phyloP scores from a whole-genome alignment of 2,888 invertebrate species.

The Andrena haemorrhoa region DNA sequence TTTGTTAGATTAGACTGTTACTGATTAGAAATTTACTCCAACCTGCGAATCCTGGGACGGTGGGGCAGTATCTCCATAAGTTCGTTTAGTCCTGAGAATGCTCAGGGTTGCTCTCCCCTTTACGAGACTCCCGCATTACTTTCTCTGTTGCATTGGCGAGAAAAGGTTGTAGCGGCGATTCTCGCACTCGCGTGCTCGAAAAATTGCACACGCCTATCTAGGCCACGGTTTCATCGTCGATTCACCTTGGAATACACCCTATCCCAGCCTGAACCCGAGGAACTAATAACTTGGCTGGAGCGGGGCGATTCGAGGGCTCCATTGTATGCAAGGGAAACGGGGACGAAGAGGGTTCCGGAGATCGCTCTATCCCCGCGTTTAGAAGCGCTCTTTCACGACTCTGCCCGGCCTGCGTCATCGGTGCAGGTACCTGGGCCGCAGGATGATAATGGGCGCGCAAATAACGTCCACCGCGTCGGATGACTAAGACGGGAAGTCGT shows the following conservation, averaged over 20 bases:
- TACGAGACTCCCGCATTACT: no score
- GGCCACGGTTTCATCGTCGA: constrained; percentile 16
- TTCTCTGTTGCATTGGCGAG: not conserved
- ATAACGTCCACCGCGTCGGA: constrained; percentile 22
- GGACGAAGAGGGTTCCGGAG: constrained; percentile 30
- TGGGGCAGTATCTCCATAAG: no score
- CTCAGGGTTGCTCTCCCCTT: no score
- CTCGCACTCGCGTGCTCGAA: not conserved
- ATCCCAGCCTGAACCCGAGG: constrained; percentile 1
- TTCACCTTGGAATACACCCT: constrained; percentile 23
- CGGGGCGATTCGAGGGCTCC: constrained; percentile 26
- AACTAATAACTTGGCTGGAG: constrained; percentile 43
- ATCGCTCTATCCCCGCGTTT: not conserved
- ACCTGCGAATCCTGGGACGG: no score
- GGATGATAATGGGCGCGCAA: constrained; percentile 45
- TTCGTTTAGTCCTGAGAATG: no score
- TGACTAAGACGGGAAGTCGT: constrained; percentile 15
- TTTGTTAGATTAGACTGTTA: not conserved
- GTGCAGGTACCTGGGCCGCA: constrained; percentile 36
- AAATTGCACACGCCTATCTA: constrained; percentile 12
- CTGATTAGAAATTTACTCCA: no score
- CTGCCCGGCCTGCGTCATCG: constrained; percentile 41
- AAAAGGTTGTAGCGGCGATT: not conserved
- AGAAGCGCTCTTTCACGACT: constrained; percentile 36
- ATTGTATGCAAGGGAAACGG: constrained; percentile 42